Base-by-base conservation (phyloP, 2,797 vertebrate species). In the Pipistrellus nathusii region DNA sequence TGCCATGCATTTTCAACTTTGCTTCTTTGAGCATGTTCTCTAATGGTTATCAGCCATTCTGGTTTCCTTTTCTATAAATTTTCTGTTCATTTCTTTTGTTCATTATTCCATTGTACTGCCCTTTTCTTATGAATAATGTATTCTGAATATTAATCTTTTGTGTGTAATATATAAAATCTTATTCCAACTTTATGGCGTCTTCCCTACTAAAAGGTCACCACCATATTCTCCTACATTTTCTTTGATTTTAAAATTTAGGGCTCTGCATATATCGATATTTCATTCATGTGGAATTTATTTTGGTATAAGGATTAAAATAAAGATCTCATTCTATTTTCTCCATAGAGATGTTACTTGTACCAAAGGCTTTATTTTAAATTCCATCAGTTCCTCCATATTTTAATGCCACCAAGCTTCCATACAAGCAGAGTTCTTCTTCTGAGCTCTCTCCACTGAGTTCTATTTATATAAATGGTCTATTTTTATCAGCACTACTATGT, bases 291-390 rank as follows among this genome's bases (percentile, higher is more conserved):
- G 81, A 92, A 57, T 75, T 90, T 80, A 81, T 82, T 88, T 93
- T 93, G 82, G 17, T 59, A 59, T 66, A 66, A 35, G 13, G 35
- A 25, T 20, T 81, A 85, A 76, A 18, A 87, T 81, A 83, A 90
- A 53, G n/a, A 77, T 88, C 32, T 85, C 64, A 77, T 73, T 80
- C 38, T 69, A 64, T 85, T 88, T 85, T 66, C 91, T 83, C 71
- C 30, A 21, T 35, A 71, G n/a, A 51, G 35, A 83, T 92, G 72
- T 35, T 48, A 90, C 64, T 84, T 95, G 77, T 62, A 48, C 23
- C 62, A 53, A 83, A 89, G 25, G 18, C 35, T 87, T 87, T 94
- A 80, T 86, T 95, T 95, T 83, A 83, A 90, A 84, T 92, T 90
- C 21, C 30, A 32, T 64, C 46, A 12, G 75, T 68, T 14, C 32